Percentiles rank a stretch among this genome's conserved stretches.
Conservation (phyloP, 2,888 invertebrate genomes). For the Bugulina stolonifera region DNA sequence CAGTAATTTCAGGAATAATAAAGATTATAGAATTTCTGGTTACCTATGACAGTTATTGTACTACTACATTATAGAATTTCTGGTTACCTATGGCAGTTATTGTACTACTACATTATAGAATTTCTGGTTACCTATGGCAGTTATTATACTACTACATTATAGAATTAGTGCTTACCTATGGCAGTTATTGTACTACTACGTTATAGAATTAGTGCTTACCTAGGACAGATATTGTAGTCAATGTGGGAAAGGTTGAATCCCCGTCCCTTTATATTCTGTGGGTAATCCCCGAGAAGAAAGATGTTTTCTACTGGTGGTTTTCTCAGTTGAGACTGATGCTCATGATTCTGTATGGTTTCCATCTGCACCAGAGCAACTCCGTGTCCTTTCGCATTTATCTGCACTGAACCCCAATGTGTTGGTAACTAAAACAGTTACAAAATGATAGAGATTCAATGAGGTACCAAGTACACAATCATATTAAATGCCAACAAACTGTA, state of each 20-base stretch:
- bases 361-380: constrained; percentile 80
- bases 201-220: constrained; percentile 56
- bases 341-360: constrained; percentile 29
- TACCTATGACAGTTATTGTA: too few relatives aligned
- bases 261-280: constrained; percentile 27
- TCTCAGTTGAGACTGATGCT: constrained; percentile 28
- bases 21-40: too few relatives aligned
- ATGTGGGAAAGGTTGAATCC: constrained; percentile 71
- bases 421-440: constrained; percentile 34
- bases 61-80: too few relatives aligned
- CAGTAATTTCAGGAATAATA: too few relatives aligned
- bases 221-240: constrained; percentile 77
- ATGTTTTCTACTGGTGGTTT: constrained; percentile 26
- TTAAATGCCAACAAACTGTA: too few relatives aligned
- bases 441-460: too few relatives aligned
- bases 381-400: constrained; percentile 81
- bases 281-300: constrained; percentile 19
- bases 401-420: constrained; percentile 85
- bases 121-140: too few relatives aligned
- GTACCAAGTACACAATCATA: too few relatives aligned
- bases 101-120: too few relatives aligned
- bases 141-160: too few relatives aligned
- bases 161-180: too few relatives aligned
- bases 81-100: too few relatives aligned
- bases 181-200: background rate